A percentile compares a stretch with the other conserved stretches of the same genome.
Conservation (phyloP, 1,140 invertebrate genomes). For the Macrosteles quadrilineatus region DNA sequence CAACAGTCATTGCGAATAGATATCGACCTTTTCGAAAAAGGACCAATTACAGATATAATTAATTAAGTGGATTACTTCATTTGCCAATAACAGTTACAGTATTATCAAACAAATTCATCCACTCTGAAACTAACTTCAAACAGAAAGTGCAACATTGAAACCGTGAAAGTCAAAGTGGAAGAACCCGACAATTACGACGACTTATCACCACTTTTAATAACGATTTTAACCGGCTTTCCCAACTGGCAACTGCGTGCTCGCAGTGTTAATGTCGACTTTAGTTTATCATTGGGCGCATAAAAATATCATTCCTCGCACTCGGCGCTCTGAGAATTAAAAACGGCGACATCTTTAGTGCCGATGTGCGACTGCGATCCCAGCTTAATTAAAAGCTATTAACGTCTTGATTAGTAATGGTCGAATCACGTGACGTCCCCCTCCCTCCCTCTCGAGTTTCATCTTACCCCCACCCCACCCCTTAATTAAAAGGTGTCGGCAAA, state of each 20-base stretch:
- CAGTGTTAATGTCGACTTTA: constrained; percentile 27
- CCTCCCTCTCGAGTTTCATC: not conserved
- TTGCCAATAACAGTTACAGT: too few species aligned
- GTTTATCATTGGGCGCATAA: constrained; percentile 30
- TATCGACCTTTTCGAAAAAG: too few species aligned
- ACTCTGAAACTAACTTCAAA: too few species aligned
- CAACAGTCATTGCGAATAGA: too few species aligned
- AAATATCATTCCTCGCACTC: constrained; percentile 30
- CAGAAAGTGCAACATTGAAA: too few species aligned
- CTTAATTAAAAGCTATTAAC: constrained; percentile 42
- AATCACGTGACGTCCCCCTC: constrained; percentile 19
- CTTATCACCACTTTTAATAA: constrained; percentile 22
- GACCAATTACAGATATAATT: too few species aligned
- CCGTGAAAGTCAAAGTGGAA: too few species aligned
- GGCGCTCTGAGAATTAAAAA: constrained; percentile 28
- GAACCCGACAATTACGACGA: too few species aligned
- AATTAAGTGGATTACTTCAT: too few species aligned
- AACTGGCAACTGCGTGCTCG: constrained; percentile 24
- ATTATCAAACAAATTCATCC: too few species aligned
- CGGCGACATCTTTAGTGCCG: constrained; percentile 38
- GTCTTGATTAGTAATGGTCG: constrained; percentile 40
- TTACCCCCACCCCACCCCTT: not conserved
- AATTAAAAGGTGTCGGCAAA: constrained; percentile 24
- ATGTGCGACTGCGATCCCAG: constrained; percentile 14
- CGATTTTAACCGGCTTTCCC: constrained; percentile 14